These are phyloP conservation scores for Liodrosophila aerea DNA, from an alignment of 2,888 invertebrate genomes.

Conservation along the genomic window DNA sequence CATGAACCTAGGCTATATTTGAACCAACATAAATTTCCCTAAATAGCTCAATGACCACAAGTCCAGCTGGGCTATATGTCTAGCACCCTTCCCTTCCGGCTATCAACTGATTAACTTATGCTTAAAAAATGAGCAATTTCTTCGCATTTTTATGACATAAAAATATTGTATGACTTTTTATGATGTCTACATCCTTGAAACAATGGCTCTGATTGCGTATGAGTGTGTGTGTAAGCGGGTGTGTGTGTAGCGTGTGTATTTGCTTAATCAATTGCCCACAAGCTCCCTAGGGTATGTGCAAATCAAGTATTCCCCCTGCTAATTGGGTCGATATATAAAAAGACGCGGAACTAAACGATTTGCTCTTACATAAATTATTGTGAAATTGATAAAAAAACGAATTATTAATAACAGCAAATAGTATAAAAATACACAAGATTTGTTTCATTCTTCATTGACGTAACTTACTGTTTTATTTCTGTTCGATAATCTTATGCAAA, in stretches of 20 bases:
- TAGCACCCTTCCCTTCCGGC: background rate
- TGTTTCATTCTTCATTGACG: slow-evolving; percentile 46
- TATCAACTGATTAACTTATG: slow-evolving; percentile 59
- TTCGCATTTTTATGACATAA: slow-evolving; percentile 53
- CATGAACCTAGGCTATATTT: too few relatives aligned
- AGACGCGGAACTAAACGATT: slow-evolving; percentile 14
- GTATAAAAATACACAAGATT: too few relatives aligned
- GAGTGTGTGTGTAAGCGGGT: background rate
- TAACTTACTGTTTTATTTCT: slow-evolving; percentile 34
- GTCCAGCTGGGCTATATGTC: background rate
- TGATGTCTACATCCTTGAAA: slow-evolving; percentile 61
- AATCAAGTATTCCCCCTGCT: slow-evolving; percentile 9
- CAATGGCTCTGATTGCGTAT: slow-evolving; percentile 33
- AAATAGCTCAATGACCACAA: too few relatives aligned
- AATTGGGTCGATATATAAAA: slow-evolving; percentile 49
- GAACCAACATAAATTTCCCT: too few relatives aligned
- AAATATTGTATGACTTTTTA: slow-evolving; percentile 65
- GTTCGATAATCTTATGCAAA: slow-evolving; percentile 60
- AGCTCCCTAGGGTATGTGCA: slow-evolving; percentile 35
- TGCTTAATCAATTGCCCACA: slow-evolving; percentile 29
- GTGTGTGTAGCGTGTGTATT: background rate
- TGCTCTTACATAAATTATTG: slow-evolving; percentile 31
- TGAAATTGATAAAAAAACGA: slow-evolving; percentile 43
- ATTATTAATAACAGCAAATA: background rate
- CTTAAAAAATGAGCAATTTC: slow-evolving; percentile 59